Evolutionary conservation across 2,113 vertebrate genomes (phyloP), one percentile per base, ranked within the genome.

Genomic region (Spizaetus ornatus): DNA sequence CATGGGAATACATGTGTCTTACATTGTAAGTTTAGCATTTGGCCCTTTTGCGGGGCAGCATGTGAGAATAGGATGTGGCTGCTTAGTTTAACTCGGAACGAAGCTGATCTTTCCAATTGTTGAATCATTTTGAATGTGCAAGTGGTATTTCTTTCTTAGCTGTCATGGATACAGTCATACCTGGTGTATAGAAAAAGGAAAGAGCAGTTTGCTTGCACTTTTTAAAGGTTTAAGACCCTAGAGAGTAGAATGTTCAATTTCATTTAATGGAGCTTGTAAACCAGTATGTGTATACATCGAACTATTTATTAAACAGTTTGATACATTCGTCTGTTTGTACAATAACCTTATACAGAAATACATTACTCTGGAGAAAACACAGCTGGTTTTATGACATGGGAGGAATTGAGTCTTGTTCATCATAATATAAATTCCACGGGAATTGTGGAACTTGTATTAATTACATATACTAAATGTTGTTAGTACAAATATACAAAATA

Each of bases 1-100:
- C 27, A 31, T 53, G 53, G 48, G 12, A 88, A 31, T 38, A 40
- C 23, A 27, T 0, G 1, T 42, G 56, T 74, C 21, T 67, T 63
- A 42, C 1, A 5, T 2, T 34, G 5, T 20, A 48, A 65, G n/a
- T 72, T 83, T 42, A 16, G n/a, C 66, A 8, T 86, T 73, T 59
- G 47, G 36, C 26, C 47, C 63, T 84, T 69, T n/a, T 42, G 32
- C 34, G 23, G 71, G 48, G 56, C 67, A 80, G 25, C 61, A 66
- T 3, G 1, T 66, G 59, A 77, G 42, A 89, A 61, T 9, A 66
- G 59, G 40, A n/a, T 1, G 6, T 61, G 43, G 65, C 53, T 81
- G 38, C 62, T 87, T 22, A 56, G 32, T 10, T 84, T 52, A 83
- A 77, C 53, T 61, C 0, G 0, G 61, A 82, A 50, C 0, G 0